Conservation (phyloP, 2,113 vertebrate species). For the Gopherus evgoodei region DNA sequence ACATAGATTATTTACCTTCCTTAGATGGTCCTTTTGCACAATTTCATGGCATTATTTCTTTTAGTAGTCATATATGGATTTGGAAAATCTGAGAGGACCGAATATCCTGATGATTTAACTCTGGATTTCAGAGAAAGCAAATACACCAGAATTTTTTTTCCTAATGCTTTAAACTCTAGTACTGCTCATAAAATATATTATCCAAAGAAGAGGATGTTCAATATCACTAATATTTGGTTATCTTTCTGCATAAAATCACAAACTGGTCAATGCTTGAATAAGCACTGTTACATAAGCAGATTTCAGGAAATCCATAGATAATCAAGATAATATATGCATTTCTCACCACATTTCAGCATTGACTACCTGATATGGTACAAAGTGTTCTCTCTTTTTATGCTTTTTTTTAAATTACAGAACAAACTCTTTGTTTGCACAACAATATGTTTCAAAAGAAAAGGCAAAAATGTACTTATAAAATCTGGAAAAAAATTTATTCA, state of each 20-base stretch:
- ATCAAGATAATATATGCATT: background rate
- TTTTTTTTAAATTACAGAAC: background rate
- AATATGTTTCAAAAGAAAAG: background rate
- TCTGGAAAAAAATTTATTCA: background rate
- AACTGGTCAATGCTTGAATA: background rate
- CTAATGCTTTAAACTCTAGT: background rate
- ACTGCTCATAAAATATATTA: background rate
- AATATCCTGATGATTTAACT: background rate
- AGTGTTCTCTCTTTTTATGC: background rate
- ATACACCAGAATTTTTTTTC: background rate
- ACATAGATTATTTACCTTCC: background rate
- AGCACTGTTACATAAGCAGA: background rate
- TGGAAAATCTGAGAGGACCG: background rate
- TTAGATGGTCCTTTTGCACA: background rate
- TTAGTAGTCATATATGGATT: background rate
- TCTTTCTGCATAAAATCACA: background rate
- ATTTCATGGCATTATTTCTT: background rate
- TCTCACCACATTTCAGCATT: background rate
- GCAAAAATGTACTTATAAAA: background rate
- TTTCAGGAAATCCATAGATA: background rate
- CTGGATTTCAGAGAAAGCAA: background rate
- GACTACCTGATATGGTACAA: background rate
- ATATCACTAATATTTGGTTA: background rate
- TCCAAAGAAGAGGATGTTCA: background rate
- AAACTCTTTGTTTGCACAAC: background rate